Evolutionary conservation across 2,797 vertebrate genomes (phyloP), one percentile per base, ranked within the genome.

Genomic region (Amblyraja radiata): DNA sequence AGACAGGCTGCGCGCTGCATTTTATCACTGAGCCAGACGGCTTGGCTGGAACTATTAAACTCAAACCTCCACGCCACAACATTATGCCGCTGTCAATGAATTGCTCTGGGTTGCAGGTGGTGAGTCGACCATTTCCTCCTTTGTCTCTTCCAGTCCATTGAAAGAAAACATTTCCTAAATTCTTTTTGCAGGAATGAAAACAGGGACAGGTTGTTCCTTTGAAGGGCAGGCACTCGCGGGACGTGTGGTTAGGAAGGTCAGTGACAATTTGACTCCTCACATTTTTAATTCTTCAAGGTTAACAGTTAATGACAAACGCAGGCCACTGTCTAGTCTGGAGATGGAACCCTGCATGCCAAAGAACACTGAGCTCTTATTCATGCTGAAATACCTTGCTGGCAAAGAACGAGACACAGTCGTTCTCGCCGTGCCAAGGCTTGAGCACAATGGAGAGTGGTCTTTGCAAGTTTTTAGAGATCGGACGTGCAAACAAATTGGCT

Each of bases 141-240:
- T 21, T 14, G 6, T 23, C n/a, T 2, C 84, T 88, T 63, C n/a
- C 16, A 88, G n/a, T n/a, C 13, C 61, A 36, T 32, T 2, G 18
- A 68, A 68, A 86, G n/a, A 36, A 68, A 63, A 68, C 28, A n/a
- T 63, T 86, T n/a, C 65, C 36, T 88, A 71, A 74, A 74, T 74
- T 76, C 6, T 74, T 73, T 92, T 58, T 6, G 74, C 3, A 54
- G 68, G 25, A 54, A 76, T 88, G 73, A 74, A 92, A 92, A 92
- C 73, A 74, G 74, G 71, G 68, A 88, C 84, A 92, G 90, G 68
- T 92, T 92, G 90, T 73, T 92, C 90, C 76, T 92, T 76, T 46
- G 39, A 92, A 54, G 36, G 5, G 23, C 74, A 28, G 71, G 6
- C 11, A 28, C 71, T 76, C 39, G 21, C 0, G 90, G 28, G 90